Conservation (phyloP, 92 coral and sea anemone genomes). For the Siderastrea radians region DNA sequence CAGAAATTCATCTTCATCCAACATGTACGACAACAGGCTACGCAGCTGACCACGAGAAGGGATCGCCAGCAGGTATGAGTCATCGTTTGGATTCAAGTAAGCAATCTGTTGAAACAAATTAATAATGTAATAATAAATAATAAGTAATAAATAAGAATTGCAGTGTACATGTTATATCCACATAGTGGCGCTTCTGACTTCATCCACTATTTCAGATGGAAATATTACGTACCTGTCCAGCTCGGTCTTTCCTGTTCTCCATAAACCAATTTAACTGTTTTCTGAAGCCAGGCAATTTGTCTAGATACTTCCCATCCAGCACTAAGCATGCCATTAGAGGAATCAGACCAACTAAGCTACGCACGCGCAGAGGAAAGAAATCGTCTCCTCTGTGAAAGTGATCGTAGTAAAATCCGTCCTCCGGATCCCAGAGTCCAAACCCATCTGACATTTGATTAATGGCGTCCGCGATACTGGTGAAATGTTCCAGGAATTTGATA, state of each 20-base stretch:
- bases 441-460: constrained; percentile 91
- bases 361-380: constrained; percentile 81
- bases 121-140: neutral
- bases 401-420: constrained; percentile 92
- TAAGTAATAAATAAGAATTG: no score
- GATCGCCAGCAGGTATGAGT: constrained; percentile 89
- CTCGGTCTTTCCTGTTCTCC: constrained; percentile 82
- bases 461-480: constrained; percentile 91
- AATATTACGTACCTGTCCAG: constrained; percentile 62
- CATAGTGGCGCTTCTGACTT: neutral
- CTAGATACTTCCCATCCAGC: constrained; percentile 77
- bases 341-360: constrained; percentile 89
- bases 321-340: constrained; percentile 88
- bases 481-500: constrained; percentile 91
- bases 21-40: constrained; percentile 75
- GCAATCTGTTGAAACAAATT: constrained; percentile 55
- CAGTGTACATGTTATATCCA: no score
- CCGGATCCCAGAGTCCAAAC: constrained; percentile 87
- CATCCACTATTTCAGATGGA: neutral
- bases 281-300: constrained; percentile 83
- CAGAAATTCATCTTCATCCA: constrained; percentile 92
- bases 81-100: constrained; percentile 76
- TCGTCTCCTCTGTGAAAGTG: constrained; percentile 59
- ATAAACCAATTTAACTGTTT: constrained; percentile 90
- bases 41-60: constrained; percentile 85